These are phyloP conservation scores for Heterodera schachtii DNA, from an alignment of 1,140 invertebrate species.

Conservation along the genomic window DNA sequence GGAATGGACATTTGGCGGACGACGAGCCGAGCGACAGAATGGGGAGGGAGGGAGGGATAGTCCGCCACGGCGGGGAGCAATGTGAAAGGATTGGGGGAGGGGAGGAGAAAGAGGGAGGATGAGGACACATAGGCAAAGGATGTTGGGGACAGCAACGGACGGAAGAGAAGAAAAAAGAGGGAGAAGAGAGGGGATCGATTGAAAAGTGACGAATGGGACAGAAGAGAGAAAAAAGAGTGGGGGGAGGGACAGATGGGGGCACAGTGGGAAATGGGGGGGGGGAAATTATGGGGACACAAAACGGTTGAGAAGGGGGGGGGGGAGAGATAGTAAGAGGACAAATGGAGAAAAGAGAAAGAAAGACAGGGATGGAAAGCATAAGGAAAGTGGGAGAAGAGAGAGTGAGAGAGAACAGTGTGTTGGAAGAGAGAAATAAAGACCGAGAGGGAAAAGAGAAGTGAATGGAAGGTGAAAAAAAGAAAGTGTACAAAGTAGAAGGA, in stretches of 20 bases:
- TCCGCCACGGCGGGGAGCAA: too few species aligned
- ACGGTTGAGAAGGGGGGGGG: background rate
- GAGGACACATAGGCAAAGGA: too few species aligned
- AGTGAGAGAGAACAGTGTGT: background rate
- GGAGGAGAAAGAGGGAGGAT: background rate
- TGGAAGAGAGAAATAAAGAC: too few species aligned
- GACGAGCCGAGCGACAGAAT: too few species aligned
- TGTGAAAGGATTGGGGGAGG: too few species aligned
- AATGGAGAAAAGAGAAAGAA: background rate
- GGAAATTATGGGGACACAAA: background rate
- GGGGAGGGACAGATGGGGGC: background rate
- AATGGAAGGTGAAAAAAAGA: background rate
- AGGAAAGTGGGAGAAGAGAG: background rate
- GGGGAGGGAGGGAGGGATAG: background rate
- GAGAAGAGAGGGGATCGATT: background rate
- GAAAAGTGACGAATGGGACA: background rate
- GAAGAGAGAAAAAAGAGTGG: background rate
- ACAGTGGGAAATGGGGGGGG: background rate
- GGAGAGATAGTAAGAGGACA: background rate
- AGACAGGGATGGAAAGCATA: background rate
- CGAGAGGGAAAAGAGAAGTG: too few species aligned
- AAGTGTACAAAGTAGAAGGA: background rate
- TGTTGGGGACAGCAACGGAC: too few species aligned
- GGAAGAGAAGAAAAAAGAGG: background rate
- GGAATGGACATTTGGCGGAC: background rate